phyloP scores from a whole-genome alignment of 2,888 invertebrate genomes.

The Hirtodrosophila trivittata region DNA sequence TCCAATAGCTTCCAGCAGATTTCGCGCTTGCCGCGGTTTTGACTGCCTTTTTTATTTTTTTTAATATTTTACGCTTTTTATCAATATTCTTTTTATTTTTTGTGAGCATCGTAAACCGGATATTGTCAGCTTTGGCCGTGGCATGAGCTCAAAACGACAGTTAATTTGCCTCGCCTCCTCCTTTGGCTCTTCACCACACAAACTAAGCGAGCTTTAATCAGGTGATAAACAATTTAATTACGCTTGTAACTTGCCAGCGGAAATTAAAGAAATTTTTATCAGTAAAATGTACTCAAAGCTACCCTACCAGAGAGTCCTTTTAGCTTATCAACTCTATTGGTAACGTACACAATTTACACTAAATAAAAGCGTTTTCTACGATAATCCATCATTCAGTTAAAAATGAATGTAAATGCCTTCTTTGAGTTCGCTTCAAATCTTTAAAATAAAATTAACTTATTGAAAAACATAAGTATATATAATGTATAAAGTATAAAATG shows the following conservation, averaged over 20 bases:
- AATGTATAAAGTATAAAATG: too few relatives aligned
- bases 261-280: conserved; percentile 46
- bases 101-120: conserved; percentile 45
- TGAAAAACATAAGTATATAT: too few relatives aligned
- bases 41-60: conserved; percentile 7
- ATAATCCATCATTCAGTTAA: too few relatives aligned
- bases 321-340: background rate
- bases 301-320: background rate
- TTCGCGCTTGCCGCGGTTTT: conserved; percentile 29
- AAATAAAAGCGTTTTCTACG: too few relatives aligned
- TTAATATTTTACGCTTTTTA: conserved; percentile 12
- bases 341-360: too few relatives aligned
- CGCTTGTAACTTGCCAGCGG: conserved; percentile 31
- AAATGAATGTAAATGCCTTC: too few relatives aligned
- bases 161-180: conserved; percentile 45
- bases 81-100: conserved; percentile 14
- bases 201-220: conserved; percentile 56
- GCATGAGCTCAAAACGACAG: conserved; percentile 16
- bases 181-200: conserved; percentile 7
- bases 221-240: conserved; percentile 40
- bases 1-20: conserved; percentile 46
- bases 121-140: conserved; percentile 33
- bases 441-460: too few relatives aligned
- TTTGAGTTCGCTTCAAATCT: too few relatives aligned
- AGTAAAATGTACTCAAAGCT: background rate